These are phyloP conservation scores for Jaculus jaculus DNA, from an alignment of 2,113 vertebrate genomes.

Conservation along the genomic window DNA sequence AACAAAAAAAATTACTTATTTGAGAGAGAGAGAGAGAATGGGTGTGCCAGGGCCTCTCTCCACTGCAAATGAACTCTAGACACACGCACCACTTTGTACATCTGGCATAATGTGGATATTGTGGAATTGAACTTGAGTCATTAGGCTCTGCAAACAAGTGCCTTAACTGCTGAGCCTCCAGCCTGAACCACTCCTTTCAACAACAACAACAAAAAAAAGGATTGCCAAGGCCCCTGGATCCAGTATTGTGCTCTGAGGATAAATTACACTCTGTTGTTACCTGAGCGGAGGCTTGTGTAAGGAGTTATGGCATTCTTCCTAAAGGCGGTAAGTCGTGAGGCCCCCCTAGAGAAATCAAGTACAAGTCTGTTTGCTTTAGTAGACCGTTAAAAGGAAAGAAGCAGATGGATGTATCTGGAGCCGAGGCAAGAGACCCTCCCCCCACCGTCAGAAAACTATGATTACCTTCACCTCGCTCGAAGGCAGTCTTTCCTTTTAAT, in stretches of 20 bases:
- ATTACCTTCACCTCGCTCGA: slow-evolving; percentile 32
- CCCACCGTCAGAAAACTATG: neutral
- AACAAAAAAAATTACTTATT: too few relatives aligned
- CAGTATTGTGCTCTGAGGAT: neutral
- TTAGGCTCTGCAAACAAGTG: too few relatives aligned
- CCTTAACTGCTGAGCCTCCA: too few relatives aligned
- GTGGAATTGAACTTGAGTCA: too few relatives aligned
- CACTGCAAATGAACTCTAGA: too few relatives aligned
- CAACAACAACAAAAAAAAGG: neutral
- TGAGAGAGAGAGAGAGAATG: too few relatives aligned
- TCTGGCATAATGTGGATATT: too few relatives aligned
- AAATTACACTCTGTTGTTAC: neutral
- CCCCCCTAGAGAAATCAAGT: neutral
- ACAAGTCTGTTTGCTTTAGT: neutral
- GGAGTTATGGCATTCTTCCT: neutral
- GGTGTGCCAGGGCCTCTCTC: too few relatives aligned
- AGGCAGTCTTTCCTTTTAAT: slow-evolving; percentile 66
- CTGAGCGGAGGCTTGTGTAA: neutral
- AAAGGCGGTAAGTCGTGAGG: neutral
- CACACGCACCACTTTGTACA: too few relatives aligned
- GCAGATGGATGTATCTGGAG: neutral
- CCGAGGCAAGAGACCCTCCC: neutral
- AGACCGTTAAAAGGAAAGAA: neutral
- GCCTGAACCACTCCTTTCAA: neutral
- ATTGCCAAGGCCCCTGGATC: neutral